Evolutionary conservation across 2,113 vertebrate genomes (phyloP).

Genomic region (Rana temporaria): DNA sequence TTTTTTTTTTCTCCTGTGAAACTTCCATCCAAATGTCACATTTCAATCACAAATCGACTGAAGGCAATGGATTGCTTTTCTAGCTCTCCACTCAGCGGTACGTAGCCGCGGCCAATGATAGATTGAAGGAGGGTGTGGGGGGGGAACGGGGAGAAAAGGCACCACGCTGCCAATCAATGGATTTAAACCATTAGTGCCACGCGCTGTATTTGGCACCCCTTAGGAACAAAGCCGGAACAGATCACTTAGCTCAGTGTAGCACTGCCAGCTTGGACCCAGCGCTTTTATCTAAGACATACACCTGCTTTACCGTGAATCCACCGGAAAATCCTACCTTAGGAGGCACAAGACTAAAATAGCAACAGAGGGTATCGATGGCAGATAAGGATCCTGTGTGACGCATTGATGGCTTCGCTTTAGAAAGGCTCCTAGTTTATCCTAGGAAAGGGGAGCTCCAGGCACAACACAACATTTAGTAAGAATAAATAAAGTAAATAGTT

Average conservation of each 20-base stretch:
- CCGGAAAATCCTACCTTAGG: too few species aligned
- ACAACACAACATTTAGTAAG: too few species aligned
- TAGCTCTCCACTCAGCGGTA: slow-evolving; percentile 33
- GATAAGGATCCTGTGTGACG: too few species aligned
- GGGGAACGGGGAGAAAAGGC: slow-evolving; percentile 20
- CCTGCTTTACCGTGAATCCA: neutral
- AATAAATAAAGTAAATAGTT: too few species aligned
- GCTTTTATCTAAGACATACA: neutral
- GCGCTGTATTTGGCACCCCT: slow-evolving; percentile 41
- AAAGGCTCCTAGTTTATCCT: too few species aligned
- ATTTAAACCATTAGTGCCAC: slow-evolving; percentile 51
- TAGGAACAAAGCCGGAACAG: slow-evolving; percentile 32
- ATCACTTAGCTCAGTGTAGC: slow-evolving; percentile 44
- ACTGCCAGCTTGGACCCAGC: slow-evolving; percentile 1
- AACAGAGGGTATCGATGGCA: too few species aligned
- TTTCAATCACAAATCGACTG: slow-evolving; percentile 57
- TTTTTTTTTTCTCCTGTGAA: slow-evolving; percentile 30
- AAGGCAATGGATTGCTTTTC: slow-evolving; percentile 50
- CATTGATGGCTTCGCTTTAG: too few species aligned
- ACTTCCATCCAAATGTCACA: slow-evolving; percentile 54
- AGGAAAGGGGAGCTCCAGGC: too few species aligned
- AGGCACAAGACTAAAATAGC: too few species aligned
- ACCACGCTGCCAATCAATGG: slow-evolving; percentile 41
- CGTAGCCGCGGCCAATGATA: slow-evolving; percentile 4
- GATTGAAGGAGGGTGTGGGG: slow-evolving; percentile 26